Evolutionary conservation across 1,140 invertebrate genomes (phyloP).

Genomic region (Pseudomyrmex cubaensis): DNA sequence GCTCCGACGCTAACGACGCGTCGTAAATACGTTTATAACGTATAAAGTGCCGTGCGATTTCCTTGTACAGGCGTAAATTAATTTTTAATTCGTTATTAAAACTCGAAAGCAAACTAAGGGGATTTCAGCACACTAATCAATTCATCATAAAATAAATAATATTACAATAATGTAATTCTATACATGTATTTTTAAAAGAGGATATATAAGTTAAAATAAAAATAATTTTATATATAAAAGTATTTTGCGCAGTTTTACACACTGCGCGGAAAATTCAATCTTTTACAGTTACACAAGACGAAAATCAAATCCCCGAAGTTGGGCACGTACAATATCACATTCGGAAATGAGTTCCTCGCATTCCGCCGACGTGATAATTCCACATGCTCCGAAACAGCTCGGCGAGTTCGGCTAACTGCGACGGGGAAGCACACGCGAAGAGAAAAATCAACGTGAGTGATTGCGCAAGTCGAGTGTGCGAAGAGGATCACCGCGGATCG

Average conservation of each 20-base stretch:
- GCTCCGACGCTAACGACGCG: conserved; percentile 20
- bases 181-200: background rate
- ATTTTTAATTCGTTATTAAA: conserved; percentile 9
- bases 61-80: conserved; percentile 48
- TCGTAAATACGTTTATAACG: conserved; percentile 49
- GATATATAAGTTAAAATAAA: too few relatives aligned
- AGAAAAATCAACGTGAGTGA: conserved; percentile 59
- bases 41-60: conserved; percentile 40
- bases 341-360: conserved; percentile 49
- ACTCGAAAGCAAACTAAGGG: background rate
- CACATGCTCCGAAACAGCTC: conserved; percentile 19
- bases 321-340: conserved; percentile 59
- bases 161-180: conserved; percentile 2
- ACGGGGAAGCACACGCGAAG: conserved; percentile 13
- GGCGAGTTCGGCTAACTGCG: conserved; percentile 3
- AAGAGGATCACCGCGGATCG: conserved; percentile 54
- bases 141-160: background rate
- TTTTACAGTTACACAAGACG: background rate
- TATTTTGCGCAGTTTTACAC: background rate
- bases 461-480: conserved; percentile 33
- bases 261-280: conserved; percentile 6
- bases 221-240: background rate
- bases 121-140: background rate
- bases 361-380: conserved; percentile 44
- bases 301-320: conserved; percentile 14